Evolutionary conservation across 1,140 invertebrate species (phyloP), one percentile per base, ranked within the genome.

Genomic region (Rhagoletis pomonella): DNA sequence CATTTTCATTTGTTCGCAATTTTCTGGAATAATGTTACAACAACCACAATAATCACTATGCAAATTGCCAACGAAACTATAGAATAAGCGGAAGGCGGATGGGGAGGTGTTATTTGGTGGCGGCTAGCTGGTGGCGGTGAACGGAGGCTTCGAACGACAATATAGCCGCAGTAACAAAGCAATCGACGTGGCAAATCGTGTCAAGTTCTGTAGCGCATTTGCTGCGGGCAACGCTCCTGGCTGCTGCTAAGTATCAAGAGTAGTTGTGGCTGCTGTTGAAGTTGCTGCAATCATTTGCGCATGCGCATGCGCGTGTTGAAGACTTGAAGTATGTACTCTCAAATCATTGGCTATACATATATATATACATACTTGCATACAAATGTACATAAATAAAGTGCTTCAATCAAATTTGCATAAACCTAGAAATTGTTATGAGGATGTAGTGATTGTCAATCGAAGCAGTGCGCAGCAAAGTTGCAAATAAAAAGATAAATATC

Each of bases 1-100:
- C 84, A 85, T 85, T 85, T 85, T 60, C 84, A 85, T 60, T 85
- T 85, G 73, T 81, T 81, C 73, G 47, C 73, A 81, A 81, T 81
- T 81, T 81, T 81, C 73, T 58, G 73, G n/a, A 55, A 81, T 81
- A 81, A 81, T 55, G 44, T 81, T 81, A 81, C 73, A 81, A 81
- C 73, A 81, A 81, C 47, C 10, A 81, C 47, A 81, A 81, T 55
- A 81, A 81, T 81, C 73, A 50, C n/a, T n/a, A 81, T 55, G 47
- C 73, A 81, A 81, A 81, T 81, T 81, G 73, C 47, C 42, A 42
- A 1, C 1, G 12, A 3, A 73, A 50, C 39, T 29, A 6, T 10
- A 6, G 44, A 19, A 4, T 29, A n/a, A 77, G 73, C 10, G 67
- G 67, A 47, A 69, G 1, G 73, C 29, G 29, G 29, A 29, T 29